Evolutionary conservation across 2,113 vertebrate genomes (phyloP).

Genomic region (Grallaria varia): DNA sequence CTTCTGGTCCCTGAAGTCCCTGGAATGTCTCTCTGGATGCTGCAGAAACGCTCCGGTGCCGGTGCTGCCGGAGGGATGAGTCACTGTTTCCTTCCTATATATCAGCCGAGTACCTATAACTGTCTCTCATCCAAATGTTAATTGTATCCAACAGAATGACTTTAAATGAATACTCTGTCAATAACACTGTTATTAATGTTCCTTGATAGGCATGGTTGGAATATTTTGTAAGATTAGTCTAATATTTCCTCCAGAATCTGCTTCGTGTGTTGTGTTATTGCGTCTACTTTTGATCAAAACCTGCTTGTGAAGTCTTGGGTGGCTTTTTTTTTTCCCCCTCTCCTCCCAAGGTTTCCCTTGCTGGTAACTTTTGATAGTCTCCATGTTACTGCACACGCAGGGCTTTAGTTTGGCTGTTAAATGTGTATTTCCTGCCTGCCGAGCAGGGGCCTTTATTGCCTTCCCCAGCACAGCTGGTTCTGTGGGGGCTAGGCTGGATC

Average conservation of each 20-base stretch:
- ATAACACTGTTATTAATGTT: slow-evolving; percentile 66
- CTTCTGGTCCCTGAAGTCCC: background rate
- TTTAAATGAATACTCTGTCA: slow-evolving; percentile 60
- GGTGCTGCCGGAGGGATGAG: slow-evolving; percentile 23
- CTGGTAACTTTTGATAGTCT: background rate
- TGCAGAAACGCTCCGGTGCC: background rate
- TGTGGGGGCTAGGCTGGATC: no score
- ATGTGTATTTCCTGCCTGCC: background rate
- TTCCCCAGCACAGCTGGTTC: no score
- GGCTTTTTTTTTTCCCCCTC: background rate
- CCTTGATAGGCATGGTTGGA: slow-evolving; percentile 55
- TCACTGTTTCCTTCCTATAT: slow-evolving; percentile 51
- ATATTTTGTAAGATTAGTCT: slow-evolving; percentile 46
- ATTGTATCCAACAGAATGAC: slow-evolving; percentile 63
- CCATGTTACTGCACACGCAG: background rate
- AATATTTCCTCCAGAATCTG: slow-evolving; percentile 21
- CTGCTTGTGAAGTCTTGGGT: background rate
- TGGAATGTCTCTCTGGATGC: background rate
- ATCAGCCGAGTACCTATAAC: slow-evolving; percentile 56
- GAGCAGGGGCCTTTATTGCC: no score
- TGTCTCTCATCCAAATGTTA: slow-evolving; percentile 64
- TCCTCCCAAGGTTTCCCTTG: background rate
- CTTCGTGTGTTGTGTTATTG: background rate
- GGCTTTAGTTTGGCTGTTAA: background rate
- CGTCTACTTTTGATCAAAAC: slow-evolving; percentile 33